A percentile compares a stretch with the other conserved stretches of the same genome.
Conservation (phyloP, 2,113 vertebrate genomes). For the Callorhinus ursinus region DNA sequence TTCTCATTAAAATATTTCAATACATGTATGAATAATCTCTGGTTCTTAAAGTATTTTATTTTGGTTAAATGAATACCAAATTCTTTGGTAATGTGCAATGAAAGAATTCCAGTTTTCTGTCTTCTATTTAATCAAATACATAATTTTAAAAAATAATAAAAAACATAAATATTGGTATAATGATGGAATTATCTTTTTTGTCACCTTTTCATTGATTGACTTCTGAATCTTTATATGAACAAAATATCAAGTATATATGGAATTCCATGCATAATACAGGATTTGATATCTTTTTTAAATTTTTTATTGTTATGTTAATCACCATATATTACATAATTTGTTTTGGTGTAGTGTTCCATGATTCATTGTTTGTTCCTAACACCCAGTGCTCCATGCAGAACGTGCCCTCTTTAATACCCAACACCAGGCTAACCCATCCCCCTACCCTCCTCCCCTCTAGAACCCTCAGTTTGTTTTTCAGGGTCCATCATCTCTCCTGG, state of each 20-base stretch:
- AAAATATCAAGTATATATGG: background rate
- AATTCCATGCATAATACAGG: background rate
- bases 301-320: too few relatives aligned
- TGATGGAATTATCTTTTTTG: slow-evolving; percentile 10
- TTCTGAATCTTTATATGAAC: slow-evolving; percentile 26
- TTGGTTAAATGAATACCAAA: slow-evolving; percentile 65
- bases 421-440: too few relatives aligned
- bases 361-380: too few relatives aligned
- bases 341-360: too few relatives aligned
- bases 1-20: slow-evolving; percentile 63
- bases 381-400: too few relatives aligned
- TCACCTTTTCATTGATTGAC: background rate
- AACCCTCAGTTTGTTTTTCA: too few relatives aligned
- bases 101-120: slow-evolving; percentile 68
- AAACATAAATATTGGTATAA: background rate
- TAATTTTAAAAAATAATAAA: background rate
- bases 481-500: too few relatives aligned
- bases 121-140: background rate
- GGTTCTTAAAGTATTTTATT: slow-evolving; percentile 58
- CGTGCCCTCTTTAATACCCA: too few relatives aligned
- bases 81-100: slow-evolving; percentile 72
- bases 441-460: too few relatives aligned
- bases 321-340: too few relatives aligned
- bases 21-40: slow-evolving; percentile 69
- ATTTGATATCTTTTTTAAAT: slow-evolving; percentile 49